phyloP scores from a whole-genome alignment of 2,797 vertebrate genomes.

The Scolopax rusticola region DNA sequence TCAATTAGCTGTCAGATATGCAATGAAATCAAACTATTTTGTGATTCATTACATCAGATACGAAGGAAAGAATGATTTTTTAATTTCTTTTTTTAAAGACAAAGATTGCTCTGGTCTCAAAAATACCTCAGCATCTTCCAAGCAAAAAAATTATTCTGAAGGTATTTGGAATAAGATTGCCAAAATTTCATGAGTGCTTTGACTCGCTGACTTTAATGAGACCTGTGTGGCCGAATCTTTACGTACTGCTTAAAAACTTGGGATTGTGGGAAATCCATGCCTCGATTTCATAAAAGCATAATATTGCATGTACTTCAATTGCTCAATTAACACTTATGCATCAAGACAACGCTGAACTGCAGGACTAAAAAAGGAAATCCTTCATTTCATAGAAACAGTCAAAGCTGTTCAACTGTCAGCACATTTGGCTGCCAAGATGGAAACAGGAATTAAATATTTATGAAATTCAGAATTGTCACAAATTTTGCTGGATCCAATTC shows the following conservation, averaged over 20 bases:
- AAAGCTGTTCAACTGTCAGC: neutral
- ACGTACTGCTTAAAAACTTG: neutral
- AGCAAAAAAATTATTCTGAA: neutral
- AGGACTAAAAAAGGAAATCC: neutral
- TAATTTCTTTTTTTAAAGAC: neutral
- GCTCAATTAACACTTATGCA: neutral
- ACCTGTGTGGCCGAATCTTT: neutral
- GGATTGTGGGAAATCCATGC: neutral
- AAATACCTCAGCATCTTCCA: neutral
- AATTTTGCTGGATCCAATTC: neutral
- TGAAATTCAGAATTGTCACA: neutral
- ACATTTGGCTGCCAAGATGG: neutral
- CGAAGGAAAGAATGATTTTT: neutral
- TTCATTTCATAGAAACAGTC: neutral
- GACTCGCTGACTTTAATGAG: neutral
- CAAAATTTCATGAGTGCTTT: neutral
- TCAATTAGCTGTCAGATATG: constrained; percentile 36
- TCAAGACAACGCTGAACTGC: neutral
- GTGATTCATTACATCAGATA: constrained; percentile 38
- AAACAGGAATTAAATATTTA: neutral
- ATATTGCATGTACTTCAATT: neutral
- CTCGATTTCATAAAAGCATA: neutral
- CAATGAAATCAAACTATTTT: constrained; percentile 28
- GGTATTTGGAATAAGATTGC: neutral
- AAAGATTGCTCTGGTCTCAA: neutral